These are phyloP conservation scores for Chlorops oryzae DNA, from an alignment of 1,140 invertebrate species.

Conservation along the genomic window DNA sequence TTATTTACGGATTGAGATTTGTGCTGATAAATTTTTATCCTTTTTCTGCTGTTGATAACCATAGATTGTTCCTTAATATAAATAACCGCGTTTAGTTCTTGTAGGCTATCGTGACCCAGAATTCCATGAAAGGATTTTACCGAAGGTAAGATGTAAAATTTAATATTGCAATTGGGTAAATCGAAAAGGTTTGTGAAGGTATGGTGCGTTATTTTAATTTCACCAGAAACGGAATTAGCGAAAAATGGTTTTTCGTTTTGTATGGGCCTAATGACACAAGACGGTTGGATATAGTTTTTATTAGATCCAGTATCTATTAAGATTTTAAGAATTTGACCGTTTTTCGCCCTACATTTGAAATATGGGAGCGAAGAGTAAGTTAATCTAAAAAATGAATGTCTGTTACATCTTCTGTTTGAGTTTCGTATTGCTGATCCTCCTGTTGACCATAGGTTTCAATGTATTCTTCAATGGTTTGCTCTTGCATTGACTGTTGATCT, in stretches of 20 bases:
- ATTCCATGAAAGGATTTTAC: constrained; percentile 13
- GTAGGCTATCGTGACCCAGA: constrained; percentile 12
- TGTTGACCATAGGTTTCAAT: too few relatives aligned
- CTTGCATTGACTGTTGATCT: too few relatives aligned
- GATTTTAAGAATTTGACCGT: constrained; percentile 12
- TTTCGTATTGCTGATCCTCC: too few relatives aligned
- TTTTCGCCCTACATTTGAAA: constrained; percentile 6
- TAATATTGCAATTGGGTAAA: constrained; percentile 1
- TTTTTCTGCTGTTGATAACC: not conserved
- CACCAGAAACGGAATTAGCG: constrained; percentile 2
- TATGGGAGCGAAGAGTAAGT: constrained; percentile 9
- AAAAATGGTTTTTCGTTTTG: not conserved
- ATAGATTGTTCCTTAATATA: constrained; percentile 8
- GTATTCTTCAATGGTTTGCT: too few relatives aligned
- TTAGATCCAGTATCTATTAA: constrained; percentile 16
- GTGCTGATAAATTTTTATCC: constrained; percentile 5
- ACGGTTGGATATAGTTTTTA: constrained; percentile 7
- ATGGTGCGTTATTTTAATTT: constrained; percentile 11
- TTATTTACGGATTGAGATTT: constrained; percentile 12
- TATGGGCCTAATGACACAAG: not conserved
- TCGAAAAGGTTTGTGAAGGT: constrained; percentile 12
- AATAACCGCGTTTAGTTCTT: constrained; percentile 11
- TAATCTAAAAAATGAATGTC: constrained; percentile 13
- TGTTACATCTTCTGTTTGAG: too few relatives aligned
- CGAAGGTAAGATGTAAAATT: constrained; percentile 11